These are phyloP conservation scores for Trichoplusia ni DNA, from an alignment of 1,140 invertebrate genomes.

Conservation along the genomic window DNA sequence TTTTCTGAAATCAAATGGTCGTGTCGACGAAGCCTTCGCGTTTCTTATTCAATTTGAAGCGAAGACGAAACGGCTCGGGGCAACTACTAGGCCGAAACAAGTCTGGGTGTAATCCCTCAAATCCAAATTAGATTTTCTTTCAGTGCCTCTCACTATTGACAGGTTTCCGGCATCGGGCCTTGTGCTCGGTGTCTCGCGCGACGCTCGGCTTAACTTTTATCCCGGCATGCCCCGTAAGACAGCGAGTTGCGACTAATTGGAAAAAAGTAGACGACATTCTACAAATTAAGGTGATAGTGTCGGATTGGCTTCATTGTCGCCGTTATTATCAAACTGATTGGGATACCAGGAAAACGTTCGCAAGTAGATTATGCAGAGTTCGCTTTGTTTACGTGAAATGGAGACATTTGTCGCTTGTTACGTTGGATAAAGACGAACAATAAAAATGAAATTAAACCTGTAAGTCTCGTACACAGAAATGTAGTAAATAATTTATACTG, in stretches of 20 bases:
- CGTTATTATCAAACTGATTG: constrained; percentile 1
- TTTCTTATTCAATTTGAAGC: constrained; percentile 64
- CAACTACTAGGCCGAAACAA: constrained; percentile 74
- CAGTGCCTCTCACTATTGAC: constrained; percentile 70
- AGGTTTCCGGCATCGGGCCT: constrained; percentile 48
- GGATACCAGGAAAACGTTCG: neutral
- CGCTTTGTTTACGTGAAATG: too few relatives aligned
- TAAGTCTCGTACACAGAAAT: too few relatives aligned
- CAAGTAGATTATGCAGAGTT: neutral
- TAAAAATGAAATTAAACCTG: too few relatives aligned
- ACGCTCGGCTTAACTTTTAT: constrained; percentile 51
- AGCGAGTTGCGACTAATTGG: constrained; percentile 51
- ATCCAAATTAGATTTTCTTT: constrained; percentile 81
- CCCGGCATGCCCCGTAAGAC: constrained; percentile 29
- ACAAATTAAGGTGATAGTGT: constrained; percentile 28
- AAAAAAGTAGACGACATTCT: constrained; percentile 41
- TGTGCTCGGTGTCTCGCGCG: constrained; percentile 35
- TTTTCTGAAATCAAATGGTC: constrained; percentile 46
- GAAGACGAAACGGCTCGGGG: constrained; percentile 45
- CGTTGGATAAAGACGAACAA: too few relatives aligned
- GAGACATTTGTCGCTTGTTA: too few relatives aligned
- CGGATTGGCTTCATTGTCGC: constrained; percentile 7
- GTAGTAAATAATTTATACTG: too few relatives aligned
- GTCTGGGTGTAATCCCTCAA: constrained; percentile 74
- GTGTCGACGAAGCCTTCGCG: constrained; percentile 48